A percentile compares a stretch with the other conserved stretches of the same genome.
phyloP scores from a whole-genome alignment of 1,140 invertebrate species.

The Trachymyrmex septentrionalis region DNA sequence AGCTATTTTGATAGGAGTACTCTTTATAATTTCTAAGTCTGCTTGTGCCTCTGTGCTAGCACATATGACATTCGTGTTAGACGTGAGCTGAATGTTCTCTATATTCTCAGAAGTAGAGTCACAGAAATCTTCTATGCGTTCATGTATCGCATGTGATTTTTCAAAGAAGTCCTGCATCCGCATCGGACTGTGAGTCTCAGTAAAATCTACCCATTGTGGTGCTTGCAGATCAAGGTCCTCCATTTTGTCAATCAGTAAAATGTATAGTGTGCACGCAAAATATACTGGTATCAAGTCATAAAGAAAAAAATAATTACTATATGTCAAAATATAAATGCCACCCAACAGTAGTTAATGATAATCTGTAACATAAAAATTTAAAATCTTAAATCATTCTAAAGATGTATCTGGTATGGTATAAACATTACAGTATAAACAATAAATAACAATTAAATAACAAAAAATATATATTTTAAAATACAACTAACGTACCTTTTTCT shows the following conservation, averaged over 20 bases:
- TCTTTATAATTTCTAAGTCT: conserved; percentile 74
- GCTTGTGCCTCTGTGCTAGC: conserved; percentile 25
- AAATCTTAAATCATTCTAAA: neutral
- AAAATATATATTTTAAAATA: neutral
- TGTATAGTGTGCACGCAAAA: neutral
- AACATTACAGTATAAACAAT: neutral
- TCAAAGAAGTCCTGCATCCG: conserved; percentile 78
- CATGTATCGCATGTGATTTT: conserved; percentile 60
- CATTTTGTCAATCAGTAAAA: conserved; percentile 59
- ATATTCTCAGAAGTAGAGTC: neutral
- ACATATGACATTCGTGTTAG: neutral
- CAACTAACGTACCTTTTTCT: neutral
- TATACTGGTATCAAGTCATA: conserved; percentile 5
- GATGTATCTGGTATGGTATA: neutral
- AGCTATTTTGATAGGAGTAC: conserved; percentile 69
- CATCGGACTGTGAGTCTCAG: conserved; percentile 68
- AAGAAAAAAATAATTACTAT: neutral
- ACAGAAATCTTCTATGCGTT: neutral
- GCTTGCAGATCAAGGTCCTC: conserved; percentile 70
- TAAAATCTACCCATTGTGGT: conserved; percentile 83
- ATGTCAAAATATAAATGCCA: neutral
- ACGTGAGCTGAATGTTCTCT: neutral
- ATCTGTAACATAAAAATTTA: conserved; percentile 36
- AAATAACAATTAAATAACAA: neutral
- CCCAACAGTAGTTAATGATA: neutral